Conservation (phyloP, 2,797 vertebrate genomes). For the Alosa sapidissima region DNA sequence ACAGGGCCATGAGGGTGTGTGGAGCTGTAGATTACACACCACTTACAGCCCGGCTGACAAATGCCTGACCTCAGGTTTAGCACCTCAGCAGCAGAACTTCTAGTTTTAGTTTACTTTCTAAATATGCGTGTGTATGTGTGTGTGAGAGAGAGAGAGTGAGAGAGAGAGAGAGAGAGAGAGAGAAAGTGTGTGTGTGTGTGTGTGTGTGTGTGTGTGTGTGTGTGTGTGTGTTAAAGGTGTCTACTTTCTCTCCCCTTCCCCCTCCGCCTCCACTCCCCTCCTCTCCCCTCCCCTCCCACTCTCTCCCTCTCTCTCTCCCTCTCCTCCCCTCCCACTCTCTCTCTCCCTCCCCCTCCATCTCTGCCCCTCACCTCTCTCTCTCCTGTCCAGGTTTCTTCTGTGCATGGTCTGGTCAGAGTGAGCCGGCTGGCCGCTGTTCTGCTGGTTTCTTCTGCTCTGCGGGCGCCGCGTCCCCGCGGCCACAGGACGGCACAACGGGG, state of each 20-base stretch:
- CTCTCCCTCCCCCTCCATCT: too few species aligned
- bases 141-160: background rate
- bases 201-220: background rate
- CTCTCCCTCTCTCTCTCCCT: too few species aligned
- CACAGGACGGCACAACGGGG: slow-evolving; percentile 71
- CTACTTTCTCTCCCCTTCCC: background rate
- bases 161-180: too few species aligned
- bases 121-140: background rate
- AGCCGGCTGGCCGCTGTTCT: slow-evolving; percentile 71
- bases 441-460: slow-evolving; percentile 79
- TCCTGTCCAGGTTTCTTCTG: background rate
- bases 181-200: background rate
- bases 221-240: background rate
- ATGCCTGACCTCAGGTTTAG: background rate
- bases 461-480: slow-evolving; percentile 68
- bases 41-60: background rate
- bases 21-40: background rate
- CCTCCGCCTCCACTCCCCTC: too few species aligned
- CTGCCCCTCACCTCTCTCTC: background rate
- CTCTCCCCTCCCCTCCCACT: too few species aligned
- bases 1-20: background rate
- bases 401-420: background rate
- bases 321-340: too few species aligned
- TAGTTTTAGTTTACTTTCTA: background rate
- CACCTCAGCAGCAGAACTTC: background rate